Conservation (phyloP, 2,888 invertebrate species). For the Acutogordius australiensis region DNA sequence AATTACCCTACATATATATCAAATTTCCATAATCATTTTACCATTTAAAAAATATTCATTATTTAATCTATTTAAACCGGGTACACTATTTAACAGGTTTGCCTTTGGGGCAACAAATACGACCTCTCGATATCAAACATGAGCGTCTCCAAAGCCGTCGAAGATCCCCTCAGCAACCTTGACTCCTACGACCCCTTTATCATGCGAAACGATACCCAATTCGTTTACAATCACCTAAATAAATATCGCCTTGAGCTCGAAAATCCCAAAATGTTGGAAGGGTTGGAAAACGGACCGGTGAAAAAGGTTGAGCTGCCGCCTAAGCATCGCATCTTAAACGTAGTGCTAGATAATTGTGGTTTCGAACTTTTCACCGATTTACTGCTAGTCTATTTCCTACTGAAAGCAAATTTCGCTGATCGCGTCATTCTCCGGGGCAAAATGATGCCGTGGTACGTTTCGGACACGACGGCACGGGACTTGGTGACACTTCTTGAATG, state of each 20-base stretch:
- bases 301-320: no score
- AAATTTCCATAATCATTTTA: no score
- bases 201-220: constrained; percentile 33
- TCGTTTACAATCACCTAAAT: constrained; percentile 29
- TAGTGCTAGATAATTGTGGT: constrained; percentile 61
- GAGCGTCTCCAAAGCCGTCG: constrained; percentile 16
- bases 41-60: no score
- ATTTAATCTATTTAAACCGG: neutral
- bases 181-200: constrained; percentile 31
- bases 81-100: neutral
- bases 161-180: constrained; percentile 31
- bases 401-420: constrained; percentile 32
- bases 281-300: neutral
- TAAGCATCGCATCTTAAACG: neutral
- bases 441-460: constrained; percentile 72
- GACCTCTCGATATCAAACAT: constrained; percentile 61
- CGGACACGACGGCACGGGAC: constrained; percentile 49
- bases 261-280: neutral
- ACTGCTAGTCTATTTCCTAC: constrained; percentile 48
- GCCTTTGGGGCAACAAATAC: constrained; percentile 76
- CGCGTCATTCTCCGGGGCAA: constrained; percentile 48
- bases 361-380: constrained; percentile 69
- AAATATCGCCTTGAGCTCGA: neutral
- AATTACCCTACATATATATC: no score
- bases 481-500: constrained; percentile 26